phyloP scores from a whole-genome alignment of 2,888 invertebrate genomes.

The Stenotaenia linearis region DNA sequence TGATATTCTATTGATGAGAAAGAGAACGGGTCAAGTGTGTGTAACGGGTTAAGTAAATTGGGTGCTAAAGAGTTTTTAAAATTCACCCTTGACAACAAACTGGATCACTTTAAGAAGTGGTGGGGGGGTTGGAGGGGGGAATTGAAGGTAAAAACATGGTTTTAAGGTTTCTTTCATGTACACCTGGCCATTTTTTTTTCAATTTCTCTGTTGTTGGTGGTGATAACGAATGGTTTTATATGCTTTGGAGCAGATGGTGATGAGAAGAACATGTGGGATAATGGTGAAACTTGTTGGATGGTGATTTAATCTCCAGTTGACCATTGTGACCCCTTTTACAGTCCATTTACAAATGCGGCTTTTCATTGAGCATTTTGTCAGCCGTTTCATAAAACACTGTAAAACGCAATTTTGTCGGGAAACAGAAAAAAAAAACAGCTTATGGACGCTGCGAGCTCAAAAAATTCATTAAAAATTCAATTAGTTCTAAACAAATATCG shows the following conservation, averaged over 20 bases:
- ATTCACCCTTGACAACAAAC: not conserved
- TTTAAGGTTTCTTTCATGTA: no score
- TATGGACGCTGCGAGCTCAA: no score
- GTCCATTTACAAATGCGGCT: not conserved
- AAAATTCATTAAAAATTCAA: no score
- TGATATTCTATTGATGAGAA: not conserved
- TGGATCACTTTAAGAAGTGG: not conserved
- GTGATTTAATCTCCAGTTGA: not conserved
- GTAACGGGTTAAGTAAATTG: not conserved
- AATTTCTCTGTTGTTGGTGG: not conserved
- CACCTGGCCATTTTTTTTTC: not conserved
- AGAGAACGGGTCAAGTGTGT: not conserved
- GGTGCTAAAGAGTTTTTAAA: not conserved
- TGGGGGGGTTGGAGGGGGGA: no score
- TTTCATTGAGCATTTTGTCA: not conserved
- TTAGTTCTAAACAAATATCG: no score
- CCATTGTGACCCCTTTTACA: not conserved
- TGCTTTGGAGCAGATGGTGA: not conserved
- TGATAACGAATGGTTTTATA: not conserved
- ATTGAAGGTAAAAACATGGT: no score
- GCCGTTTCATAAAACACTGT: not conserved
- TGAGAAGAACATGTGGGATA: not conserved
- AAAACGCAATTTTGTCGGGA: no score
- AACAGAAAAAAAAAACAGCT: no score
- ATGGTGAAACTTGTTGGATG: not conserved